phyloP scores from a whole-genome alignment of 2,797 vertebrate genomes.

The Pipistrellus pygmaeus region DNA sequence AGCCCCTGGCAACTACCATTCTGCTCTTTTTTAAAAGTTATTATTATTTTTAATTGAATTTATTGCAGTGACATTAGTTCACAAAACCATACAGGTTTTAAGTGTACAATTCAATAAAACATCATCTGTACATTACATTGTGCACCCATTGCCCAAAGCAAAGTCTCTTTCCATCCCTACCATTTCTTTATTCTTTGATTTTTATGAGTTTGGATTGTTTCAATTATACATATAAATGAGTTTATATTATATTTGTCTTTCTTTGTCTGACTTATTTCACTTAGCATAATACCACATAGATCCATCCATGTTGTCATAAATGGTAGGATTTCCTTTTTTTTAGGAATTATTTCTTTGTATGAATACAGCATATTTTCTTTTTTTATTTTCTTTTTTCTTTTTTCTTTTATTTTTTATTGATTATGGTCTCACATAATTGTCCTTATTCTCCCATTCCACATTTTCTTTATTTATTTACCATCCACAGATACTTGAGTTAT shows the following conservation, averaged over 20 bases:
- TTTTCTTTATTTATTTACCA: background rate
- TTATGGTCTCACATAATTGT: no score
- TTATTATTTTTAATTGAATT: background rate
- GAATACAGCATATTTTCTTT: background rate
- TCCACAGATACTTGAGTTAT: background rate
- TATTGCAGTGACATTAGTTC: background rate
- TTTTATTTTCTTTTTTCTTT: no score
- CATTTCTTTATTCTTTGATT: background rate
- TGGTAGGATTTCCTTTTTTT: background rate
- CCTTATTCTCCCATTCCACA: background rate
- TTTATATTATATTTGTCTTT: background rate
- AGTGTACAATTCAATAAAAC: background rate
- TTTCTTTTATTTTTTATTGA: no score
- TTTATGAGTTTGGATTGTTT: background rate
- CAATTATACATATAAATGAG: background rate
- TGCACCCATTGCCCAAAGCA: background rate
- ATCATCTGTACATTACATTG: background rate
- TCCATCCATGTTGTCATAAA: background rate
- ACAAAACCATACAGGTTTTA: background rate
- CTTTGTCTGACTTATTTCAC: background rate
- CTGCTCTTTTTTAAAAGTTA: background rate
- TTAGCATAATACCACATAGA: background rate
- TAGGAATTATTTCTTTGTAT: background rate
- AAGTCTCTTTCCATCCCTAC: background rate
- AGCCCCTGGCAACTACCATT: background rate